Evolutionary conservation across 2,888 invertebrate genomes (phyloP), one percentile per base, ranked within the genome.

Genomic region (Dryadula phaetusa): DNA sequence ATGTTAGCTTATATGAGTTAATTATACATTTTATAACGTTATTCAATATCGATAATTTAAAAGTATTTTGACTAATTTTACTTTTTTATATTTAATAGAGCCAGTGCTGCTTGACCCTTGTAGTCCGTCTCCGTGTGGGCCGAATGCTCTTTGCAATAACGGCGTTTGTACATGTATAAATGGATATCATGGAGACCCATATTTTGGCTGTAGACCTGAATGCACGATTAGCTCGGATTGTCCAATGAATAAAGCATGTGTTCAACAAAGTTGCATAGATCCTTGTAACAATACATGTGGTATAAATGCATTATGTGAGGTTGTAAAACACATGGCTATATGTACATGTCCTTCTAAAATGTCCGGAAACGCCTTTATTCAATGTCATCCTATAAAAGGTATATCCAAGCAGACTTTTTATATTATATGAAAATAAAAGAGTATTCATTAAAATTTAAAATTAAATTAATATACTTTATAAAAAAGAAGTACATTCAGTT

Each of bases 241-340:
- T 78, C 83, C 95, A 0, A 92, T 93, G 80, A 92, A 96, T 80
- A 95, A 93, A 81, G 94, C 96, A 56, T 97, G 96, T 82, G 93
- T 96, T 22, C 93, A 94, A 78, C 95, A 94, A 77, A 95, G 94
- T 80, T 96, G 96, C 77, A 82, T 93, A n/a, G 94, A 96, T 86
- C 95, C 96, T 44, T 97, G 97, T 78, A 92, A 94, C 12, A 95
- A 95, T 72, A 95, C 95, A n/a, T 97, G 97, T 82, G 97, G 96
- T 16, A 87, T 91, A 70, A 94, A 95, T 78, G 96, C 97, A 0
- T 81, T 94, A 66, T 97, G 97, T 82, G 92, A 95, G 75, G 96
- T 96, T 3, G 93, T 95, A 42, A 96, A 95, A 79, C 97, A 97
- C 79, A 94, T 96, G 81, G 96, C 97, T 8, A 94, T 95, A 77